Conservation (phyloP, 2,888 invertebrate species). For the Spodoptera exigua region DNA sequence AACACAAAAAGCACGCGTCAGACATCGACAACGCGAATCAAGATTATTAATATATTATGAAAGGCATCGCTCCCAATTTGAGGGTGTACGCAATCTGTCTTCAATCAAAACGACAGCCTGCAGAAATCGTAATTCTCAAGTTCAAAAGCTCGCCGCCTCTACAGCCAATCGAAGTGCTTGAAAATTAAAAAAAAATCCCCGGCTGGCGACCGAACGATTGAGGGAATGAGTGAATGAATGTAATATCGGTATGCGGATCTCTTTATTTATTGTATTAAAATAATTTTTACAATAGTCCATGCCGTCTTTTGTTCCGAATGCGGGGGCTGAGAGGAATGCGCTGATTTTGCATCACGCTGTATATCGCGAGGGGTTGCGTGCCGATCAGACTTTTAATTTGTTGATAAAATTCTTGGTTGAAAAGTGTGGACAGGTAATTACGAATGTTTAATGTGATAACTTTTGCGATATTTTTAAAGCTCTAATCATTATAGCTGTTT, state of each 20-base stretch:
- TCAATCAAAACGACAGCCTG: conserved; percentile 62
- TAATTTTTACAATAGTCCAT: conserved; percentile 76
- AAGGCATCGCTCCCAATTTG: conserved; percentile 60
- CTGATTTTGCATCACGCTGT: conserved; percentile 52
- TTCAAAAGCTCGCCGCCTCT: conserved; percentile 82
- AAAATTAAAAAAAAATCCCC: conserved; percentile 67
- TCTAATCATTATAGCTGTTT: neutral
- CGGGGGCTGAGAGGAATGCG: conserved; percentile 76
- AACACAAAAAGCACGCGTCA: conserved; percentile 52
- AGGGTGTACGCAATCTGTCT: conserved; percentile 61
- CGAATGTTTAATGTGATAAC: too few species aligned
- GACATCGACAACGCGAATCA: conserved; percentile 53
- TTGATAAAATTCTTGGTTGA: conserved; percentile 40
- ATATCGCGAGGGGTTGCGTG: conserved; percentile 44
- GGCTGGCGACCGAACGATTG: conserved; percentile 74
- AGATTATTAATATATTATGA: conserved; percentile 61
- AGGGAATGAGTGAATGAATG: conserved; percentile 74
- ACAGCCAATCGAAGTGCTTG: conserved; percentile 84
- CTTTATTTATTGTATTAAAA: conserved; percentile 80
- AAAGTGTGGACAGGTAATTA: conserved; percentile 11
- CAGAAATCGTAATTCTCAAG: conserved; percentile 66
- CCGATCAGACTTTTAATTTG: conserved; percentile 47
- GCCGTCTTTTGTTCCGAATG: conserved; percentile 73
- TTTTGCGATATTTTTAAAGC: conserved; percentile 1
- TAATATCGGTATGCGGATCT: conserved; percentile 85